Percentiles rank a stretch among this genome's conserved stretches.
These are phyloP conservation scores for Muscicapa striata DNA, from an alignment of 2,797 vertebrate species.

Conservation along the genomic window DNA sequence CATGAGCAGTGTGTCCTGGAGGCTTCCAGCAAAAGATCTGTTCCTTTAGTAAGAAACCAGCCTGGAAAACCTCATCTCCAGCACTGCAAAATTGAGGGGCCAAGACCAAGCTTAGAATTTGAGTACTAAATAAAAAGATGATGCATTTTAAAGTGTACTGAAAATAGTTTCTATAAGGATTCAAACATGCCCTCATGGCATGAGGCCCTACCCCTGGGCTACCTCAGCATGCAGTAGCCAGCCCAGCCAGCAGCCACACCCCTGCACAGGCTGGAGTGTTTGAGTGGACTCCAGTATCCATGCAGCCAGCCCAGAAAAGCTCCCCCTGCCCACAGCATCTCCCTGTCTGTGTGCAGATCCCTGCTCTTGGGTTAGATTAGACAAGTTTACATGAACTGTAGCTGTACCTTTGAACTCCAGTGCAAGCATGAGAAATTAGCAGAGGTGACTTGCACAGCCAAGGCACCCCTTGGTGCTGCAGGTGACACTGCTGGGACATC, in stretches of 20 bases:
- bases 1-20: not conserved
- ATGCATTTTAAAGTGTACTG: not conserved
- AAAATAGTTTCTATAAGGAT: not conserved
- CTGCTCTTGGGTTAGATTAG: not conserved
- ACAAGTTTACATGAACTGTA: not conserved
- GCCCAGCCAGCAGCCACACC: fast-evolving
- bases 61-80: not conserved
- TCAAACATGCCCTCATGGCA: not conserved
- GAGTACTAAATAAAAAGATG: not conserved
- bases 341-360: not conserved
- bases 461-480: not conserved
- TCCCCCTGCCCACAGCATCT: not conserved
- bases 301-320: not conserved
- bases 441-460: not conserved
- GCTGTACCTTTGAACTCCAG: slow-evolving; percentile 3
- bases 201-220: not conserved
- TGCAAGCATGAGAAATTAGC: not conserved
- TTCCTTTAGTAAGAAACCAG: not conserved
- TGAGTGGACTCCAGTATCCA: not conserved
- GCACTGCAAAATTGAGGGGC: not conserved
- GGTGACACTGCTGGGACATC: not conserved
- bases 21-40: not conserved
- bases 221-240: not conserved
- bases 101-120: not conserved
- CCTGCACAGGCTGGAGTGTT: not conserved